Evolutionary conservation across 30 jellyfish, hydroid and myxozoan genomes (phyloP).

Genomic region (Cassiopea xamachana): DNA sequence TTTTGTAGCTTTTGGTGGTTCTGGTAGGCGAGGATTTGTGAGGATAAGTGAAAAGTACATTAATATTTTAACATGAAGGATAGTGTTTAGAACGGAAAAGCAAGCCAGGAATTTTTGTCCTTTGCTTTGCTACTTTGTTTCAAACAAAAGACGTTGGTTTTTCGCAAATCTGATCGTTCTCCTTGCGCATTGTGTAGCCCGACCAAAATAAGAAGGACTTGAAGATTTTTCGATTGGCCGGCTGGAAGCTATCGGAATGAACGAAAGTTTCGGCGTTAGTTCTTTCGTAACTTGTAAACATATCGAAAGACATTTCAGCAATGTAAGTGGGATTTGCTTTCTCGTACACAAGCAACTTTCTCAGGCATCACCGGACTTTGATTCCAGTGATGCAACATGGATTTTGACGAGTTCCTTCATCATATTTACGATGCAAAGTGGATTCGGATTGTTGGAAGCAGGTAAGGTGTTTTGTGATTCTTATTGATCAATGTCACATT

Average conservation of each 20-base stretch:
- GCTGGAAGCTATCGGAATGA: not conserved
- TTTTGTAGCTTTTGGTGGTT: too few relatives aligned
- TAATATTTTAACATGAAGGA: too few relatives aligned
- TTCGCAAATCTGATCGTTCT: too few relatives aligned
- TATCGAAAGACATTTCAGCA: not conserved
- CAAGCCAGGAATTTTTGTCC: too few relatives aligned
- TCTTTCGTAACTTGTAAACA: not conserved
- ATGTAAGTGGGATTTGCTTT: not conserved
- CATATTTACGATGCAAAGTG: slow-evolving; percentile 90
- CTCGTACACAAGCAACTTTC: not conserved
- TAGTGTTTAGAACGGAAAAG: too few relatives aligned
- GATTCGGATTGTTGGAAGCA: slow-evolving; percentile 88
- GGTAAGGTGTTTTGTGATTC: slow-evolving; percentile 33
- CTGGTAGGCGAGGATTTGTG: too few relatives aligned
- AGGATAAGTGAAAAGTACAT: too few relatives aligned
- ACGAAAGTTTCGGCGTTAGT: not conserved
- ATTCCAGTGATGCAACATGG: slow-evolving; percentile 88
- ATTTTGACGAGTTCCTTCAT: slow-evolving; percentile 82
- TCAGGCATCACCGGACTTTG: slow-evolving; percentile 1
- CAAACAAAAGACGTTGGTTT: too few relatives aligned
- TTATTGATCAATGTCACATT: not conserved
- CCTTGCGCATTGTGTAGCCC: not conserved
- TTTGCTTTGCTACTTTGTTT: too few relatives aligned
- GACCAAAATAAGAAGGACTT: not conserved
- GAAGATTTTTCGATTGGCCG: not conserved